These are phyloP conservation scores for Caenorhabditis latens DNA, from an alignment of 1,140 invertebrate genomes.

Conservation along the genomic window DNA sequence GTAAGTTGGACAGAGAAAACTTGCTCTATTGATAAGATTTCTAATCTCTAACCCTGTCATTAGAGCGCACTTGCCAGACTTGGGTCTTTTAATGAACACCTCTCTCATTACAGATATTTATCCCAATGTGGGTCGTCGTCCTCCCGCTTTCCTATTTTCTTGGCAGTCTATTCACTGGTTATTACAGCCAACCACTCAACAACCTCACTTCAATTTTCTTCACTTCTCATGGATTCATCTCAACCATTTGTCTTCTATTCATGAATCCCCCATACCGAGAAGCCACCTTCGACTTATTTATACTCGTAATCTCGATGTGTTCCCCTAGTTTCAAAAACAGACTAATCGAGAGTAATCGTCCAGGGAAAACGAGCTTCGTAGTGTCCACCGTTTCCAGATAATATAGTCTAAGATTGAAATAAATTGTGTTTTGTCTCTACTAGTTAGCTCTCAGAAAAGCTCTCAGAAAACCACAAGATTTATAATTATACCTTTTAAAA, in stretches of 20 bases:
- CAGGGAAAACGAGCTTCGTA: not conserved
- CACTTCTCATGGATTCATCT: conserved; percentile 14
- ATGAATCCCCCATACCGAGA: conserved; percentile 10
- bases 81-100: not conserved
- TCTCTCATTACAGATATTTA: not conserved
- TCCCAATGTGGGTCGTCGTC: conserved; percentile 18
- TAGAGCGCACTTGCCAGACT: no score
- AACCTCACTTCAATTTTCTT: not conserved
- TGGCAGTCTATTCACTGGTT: conserved; percentile 10
- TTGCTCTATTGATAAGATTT: no score
- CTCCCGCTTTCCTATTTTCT: conserved; percentile 19
- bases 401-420: not conserved
- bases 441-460: not conserved
- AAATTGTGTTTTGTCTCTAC: not conserved
- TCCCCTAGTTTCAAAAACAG: not conserved
- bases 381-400: not conserved
- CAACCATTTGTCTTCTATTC: not conserved
- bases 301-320: not conserved
- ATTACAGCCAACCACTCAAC: conserved; percentile 17
- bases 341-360: not conserved
- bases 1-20: not conserved
- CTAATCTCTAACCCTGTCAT: no score
- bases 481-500: not conserved
- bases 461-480: not conserved
- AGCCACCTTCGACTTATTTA: not conserved